Evolutionary conservation across 2,888 invertebrate species (phyloP), one percentile per base, ranked within the genome.

Genomic region (Ectobius pallidus): DNA sequence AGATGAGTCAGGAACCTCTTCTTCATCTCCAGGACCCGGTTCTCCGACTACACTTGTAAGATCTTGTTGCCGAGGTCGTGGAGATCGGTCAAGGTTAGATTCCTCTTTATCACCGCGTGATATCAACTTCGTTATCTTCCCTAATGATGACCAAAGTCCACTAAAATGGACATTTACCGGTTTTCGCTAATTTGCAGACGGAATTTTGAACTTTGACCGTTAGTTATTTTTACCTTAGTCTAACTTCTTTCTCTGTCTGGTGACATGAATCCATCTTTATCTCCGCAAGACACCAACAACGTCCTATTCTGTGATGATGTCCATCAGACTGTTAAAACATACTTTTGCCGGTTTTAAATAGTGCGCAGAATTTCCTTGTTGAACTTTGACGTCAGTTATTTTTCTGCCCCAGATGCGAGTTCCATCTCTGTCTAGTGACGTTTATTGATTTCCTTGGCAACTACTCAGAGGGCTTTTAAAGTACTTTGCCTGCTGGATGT

Each of bases 41-140:
- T 65, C 65, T 18, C 65, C 65, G 58, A 58, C 52, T 9, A 52
- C 58, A 22, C 25, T 46, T 11, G 44, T 46, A 22, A 65, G 44
- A 25, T 42, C 65, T 25, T 65, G 65, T 22, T 46, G 65, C 27
- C 42, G 65, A 1, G 65, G 65, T 16, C 65, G 65, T 6, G 27
- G 65, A 2, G 65, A 65, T 6, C 44, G 65, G 46, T 65, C 65
- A 27, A 65, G 65, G 65, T 65, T 65, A 44, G 65, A 18, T 65
- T 42, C 25, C 20, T 14, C 52, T 18, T 52, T 52, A 22, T 52
- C 25, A 7, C 32, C 1, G 4, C 16, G n/a, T 30, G 30, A 58
- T n/a, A 58, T 7, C 52, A 30, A 7, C 58, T 58, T 6, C 58
- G 16, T 58, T n/a, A 20, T 22, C 25, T 4, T 49, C 14, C 14